Percentiles rank a stretch among this genome's conserved stretches.
Evolutionary conservation across 2,797 vertebrate genomes (phyloP).

Genomic region (Zalophus californianus): DNA sequence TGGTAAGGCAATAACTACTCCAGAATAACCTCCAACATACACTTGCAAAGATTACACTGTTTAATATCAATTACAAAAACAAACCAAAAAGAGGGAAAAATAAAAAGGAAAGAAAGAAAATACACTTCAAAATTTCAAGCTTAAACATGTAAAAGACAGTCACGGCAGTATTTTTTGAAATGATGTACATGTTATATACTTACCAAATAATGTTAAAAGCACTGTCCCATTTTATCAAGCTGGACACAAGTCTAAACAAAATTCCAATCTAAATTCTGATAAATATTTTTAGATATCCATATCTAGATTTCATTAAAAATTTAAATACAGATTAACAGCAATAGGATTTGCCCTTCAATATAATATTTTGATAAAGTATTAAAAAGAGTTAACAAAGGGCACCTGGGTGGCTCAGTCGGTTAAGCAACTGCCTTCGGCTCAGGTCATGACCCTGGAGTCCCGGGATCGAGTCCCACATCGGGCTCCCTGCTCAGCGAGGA

Average conservation of each 20-base stretch:
- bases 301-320: conserved; percentile 27
- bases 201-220: conserved; percentile 86
- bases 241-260: neutral
- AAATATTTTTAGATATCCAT: conserved; percentile 1
- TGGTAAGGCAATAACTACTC: conserved; percentile 87
- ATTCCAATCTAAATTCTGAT: neutral
- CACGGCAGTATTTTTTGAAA: conserved; percentile 87
- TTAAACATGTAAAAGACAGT: conserved; percentile 85
- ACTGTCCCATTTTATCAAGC: neutral
- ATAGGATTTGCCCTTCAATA: neutral
- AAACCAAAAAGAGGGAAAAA: neutral
- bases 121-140: conserved; percentile 84
- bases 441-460: too few species aligned
- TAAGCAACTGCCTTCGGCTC: too few species aligned
- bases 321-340: neutral
- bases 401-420: too few species aligned
- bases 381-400: neutral
- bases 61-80: conserved; percentile 77
- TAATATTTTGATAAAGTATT: neutral
- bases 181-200: conserved; percentile 85
- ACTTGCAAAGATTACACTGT: conserved; percentile 86
- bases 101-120: neutral
- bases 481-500: too few species aligned
- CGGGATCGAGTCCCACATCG: too few species aligned
- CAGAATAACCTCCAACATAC: conserved; percentile 85